Base-by-base conservation (phyloP, 2,113 vertebrate species). In the Colistium nudipinnis region DNA sequence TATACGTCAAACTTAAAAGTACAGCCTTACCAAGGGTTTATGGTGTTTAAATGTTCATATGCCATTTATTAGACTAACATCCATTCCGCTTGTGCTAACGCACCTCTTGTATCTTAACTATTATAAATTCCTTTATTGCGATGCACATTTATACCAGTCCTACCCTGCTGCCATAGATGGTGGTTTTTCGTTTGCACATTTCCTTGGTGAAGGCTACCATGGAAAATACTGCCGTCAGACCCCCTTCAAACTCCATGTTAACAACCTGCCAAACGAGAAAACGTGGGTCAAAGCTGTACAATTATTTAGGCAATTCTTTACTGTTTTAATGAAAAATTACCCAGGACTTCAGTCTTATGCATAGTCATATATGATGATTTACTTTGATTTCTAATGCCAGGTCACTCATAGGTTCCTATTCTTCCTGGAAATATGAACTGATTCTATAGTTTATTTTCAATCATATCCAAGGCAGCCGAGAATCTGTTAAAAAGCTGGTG, bases 211-310 rank as follows among this genome's bases (percentile, higher is more conserved):
- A 95, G 0, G 93, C 95, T 38, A 95, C 91, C 95, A 95, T 95
- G 7, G 91, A 90, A 66, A 95, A 95, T 0, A 91, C 90, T 54
- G 91, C 94, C 0, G 94, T 95, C 44, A 93, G 20, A 6, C 94
- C 95, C 1, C 91, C 94, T 88, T 94, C 94, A 89, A 95, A 95
- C 83, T 95, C 93, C 93, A 95, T 93, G 67, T 94, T 95, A 17
- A 95, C 95, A 69, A 95, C 91, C 95, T 95, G 74, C 19, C n/a
- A 45, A 56, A 59, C 22, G 4, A 22, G 14, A 20, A 12, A 20
- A 9, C 6, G 3, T 17, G 22, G 36, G 31, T 36, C 28, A 14
- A 49, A 27, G 43, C 7, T 49, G 22, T 7, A 14, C 14, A 17
- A 49, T 7, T 25, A 25, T 24, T 14, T 6, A 14, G 47, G 8